Conservation (phyloP, 2,113 vertebrate genomes). For the Anoura caudifer region DNA sequence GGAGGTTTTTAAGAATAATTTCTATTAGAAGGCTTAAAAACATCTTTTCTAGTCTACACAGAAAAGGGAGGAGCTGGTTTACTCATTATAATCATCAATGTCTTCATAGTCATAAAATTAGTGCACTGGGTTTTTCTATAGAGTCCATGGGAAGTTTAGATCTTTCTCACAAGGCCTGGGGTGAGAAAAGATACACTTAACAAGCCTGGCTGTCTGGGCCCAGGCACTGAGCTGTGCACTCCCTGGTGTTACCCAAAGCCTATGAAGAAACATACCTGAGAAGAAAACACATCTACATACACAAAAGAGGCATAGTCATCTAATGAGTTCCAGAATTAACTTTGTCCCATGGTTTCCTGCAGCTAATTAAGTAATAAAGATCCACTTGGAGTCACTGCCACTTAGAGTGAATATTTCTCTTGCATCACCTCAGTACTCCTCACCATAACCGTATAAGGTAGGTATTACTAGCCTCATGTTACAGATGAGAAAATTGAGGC, state of each 20-base stretch:
- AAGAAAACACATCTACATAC: neutral
- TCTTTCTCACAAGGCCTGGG: constrained; percentile 43
- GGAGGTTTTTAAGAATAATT: neutral
- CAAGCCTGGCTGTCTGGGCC: neutral
- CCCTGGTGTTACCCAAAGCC: neutral
- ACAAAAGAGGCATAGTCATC: constrained; percentile 32
- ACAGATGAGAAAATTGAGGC: neutral
- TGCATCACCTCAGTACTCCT: neutral
- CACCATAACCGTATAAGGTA: neutral
- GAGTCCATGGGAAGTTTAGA: constrained; percentile 18
- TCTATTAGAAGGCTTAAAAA: neutral
- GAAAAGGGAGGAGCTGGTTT: neutral
- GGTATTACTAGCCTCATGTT: neutral
- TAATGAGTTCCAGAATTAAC: neutral
- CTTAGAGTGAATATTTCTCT: neutral
- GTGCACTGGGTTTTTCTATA: constrained; percentile 18
- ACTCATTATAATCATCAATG: constrained; percentile 7
- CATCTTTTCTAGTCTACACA: neutral
- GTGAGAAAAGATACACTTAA: neutral
- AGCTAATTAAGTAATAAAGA: neutral
- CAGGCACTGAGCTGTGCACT: neutral
- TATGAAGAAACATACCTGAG: neutral
- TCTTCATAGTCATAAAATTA: constrained; percentile 36
- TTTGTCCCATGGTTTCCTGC: constrained; percentile 2
- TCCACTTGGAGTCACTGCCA: neutral